Evolutionary conservation across 2,113 vertebrate genomes (phyloP).

Genomic region (Myrmecobius fasciatus): DNA sequence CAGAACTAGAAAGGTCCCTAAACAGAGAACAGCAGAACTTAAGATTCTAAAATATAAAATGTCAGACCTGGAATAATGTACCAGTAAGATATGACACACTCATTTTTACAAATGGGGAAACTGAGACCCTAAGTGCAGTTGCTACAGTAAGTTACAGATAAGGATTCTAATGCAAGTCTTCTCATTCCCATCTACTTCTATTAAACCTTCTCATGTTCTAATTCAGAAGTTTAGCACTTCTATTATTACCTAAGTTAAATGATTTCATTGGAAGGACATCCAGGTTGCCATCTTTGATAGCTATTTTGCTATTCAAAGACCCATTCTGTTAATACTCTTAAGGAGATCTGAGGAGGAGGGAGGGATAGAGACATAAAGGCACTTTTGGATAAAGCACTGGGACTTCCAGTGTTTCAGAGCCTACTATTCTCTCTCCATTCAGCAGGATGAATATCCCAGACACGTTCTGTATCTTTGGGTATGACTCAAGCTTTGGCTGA

Average conservation of each 20-base stretch:
- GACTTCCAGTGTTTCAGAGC: not conserved
- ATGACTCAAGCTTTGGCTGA: not conserved
- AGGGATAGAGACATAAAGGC: not conserved
- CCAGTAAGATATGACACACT: not conserved
- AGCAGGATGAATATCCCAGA: not conserved
- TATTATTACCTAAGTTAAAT: not conserved
- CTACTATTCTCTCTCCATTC: not conserved
- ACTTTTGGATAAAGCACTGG: not conserved
- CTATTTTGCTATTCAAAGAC: not conserved
- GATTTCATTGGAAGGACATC: not conserved
- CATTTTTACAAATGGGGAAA: not conserved
- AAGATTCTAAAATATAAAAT: not conserved
- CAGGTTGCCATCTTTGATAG: too few relatives aligned
- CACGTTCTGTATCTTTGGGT: not conserved
- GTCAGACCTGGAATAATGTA: not conserved
- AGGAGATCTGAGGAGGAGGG: not conserved
- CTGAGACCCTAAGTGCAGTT: not conserved
- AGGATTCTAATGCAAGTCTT: not conserved
- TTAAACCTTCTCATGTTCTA: not conserved
- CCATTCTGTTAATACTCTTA: not conserved
- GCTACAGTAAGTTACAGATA: not conserved
- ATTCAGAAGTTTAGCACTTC: not conserved
- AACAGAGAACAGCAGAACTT: not conserved
- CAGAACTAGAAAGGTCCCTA: not conserved
- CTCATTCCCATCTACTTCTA: not conserved